These are phyloP conservation scores for Agraylea sexmaculata DNA, from an alignment of 1,140 invertebrate genomes.

Conservation along the genomic window DNA sequence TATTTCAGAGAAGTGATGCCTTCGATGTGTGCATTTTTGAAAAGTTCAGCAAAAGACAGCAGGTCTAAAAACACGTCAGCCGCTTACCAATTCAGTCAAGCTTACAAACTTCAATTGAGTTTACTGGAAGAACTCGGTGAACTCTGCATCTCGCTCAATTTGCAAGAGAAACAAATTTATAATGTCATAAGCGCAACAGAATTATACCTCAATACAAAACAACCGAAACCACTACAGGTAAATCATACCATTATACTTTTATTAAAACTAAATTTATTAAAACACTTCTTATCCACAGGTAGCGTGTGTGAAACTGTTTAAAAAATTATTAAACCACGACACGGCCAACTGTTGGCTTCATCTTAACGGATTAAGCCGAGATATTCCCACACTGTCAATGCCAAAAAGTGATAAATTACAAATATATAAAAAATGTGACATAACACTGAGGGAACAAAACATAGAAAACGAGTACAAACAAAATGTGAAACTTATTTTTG, in stretches of 20 bases:
- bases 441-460: too few relatives aligned
- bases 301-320: slow-evolving; percentile 29
- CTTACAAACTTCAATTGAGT: slow-evolving; percentile 46
- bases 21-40: slow-evolving; percentile 39
- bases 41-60: slow-evolving; percentile 40
- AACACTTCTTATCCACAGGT: slow-evolving; percentile 21
- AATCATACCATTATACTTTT: neutral
- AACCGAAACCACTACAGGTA: slow-evolving; percentile 51
- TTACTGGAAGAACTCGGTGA: slow-evolving; percentile 40
- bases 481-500: neutral
- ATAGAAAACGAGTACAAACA: too few relatives aligned
- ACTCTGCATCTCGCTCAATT: slow-evolving; percentile 38
- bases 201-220: slow-evolving; percentile 44
- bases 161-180: slow-evolving; percentile 40
- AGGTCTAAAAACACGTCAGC: slow-evolving; percentile 43
- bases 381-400: too few relatives aligned
- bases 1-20: slow-evolving; percentile 50
- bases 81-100: slow-evolving; percentile 47
- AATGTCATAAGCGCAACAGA: slow-evolving; percentile 33
- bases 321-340: slow-evolving; percentile 25
- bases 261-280: neutral
- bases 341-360: slow-evolving; percentile 29
- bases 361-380: slow-evolving; percentile 25
- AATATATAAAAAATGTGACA: too few relatives aligned
- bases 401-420: slow-evolving; percentile 13